Percentiles rank a stretch among this genome's conserved stretches.
phyloP scores from a whole-genome alignment of 2,113 vertebrate genomes.

The Arenaria interpres region DNA sequence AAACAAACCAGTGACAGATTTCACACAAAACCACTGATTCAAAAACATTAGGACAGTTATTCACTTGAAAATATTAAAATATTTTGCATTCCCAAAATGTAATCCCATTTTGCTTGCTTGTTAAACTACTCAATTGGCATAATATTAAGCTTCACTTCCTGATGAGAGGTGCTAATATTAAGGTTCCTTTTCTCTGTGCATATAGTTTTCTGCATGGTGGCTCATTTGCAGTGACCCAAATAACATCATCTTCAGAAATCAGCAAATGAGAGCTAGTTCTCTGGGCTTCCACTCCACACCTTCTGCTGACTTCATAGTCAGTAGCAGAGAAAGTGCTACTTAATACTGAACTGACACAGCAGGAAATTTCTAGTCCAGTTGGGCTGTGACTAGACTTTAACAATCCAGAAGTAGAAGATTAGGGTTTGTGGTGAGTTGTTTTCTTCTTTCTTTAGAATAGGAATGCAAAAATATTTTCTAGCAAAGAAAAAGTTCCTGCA shows the following conservation, averaged over 20 bases:
- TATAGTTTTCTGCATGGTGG: neutral
- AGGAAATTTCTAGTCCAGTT: neutral
- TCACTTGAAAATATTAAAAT: neutral
- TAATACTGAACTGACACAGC: neutral
- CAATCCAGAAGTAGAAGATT: neutral
- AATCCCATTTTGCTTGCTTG: neutral
- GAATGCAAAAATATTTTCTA: neutral
- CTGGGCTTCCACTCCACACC: fast-evolving
- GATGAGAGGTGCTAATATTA: neutral
- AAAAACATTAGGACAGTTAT: neutral
- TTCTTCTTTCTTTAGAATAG: neutral
- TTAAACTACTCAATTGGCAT: neutral
- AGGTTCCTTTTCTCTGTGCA: neutral
- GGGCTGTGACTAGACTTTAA: neutral
- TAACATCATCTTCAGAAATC: neutral
- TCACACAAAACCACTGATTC: neutral
- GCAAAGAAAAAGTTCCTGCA: neutral
- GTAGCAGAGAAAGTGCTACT: neutral
- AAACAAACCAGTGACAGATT: neutral
- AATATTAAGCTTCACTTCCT: neutral
- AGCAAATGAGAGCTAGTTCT: neutral
- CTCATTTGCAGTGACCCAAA: neutral
- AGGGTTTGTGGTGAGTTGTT: neutral
- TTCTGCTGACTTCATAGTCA: neutral
- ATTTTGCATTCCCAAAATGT: neutral